Evolutionary conservation across 2,113 vertebrate genomes (phyloP).

Genomic region (Menura novaehollandiae): DNA sequence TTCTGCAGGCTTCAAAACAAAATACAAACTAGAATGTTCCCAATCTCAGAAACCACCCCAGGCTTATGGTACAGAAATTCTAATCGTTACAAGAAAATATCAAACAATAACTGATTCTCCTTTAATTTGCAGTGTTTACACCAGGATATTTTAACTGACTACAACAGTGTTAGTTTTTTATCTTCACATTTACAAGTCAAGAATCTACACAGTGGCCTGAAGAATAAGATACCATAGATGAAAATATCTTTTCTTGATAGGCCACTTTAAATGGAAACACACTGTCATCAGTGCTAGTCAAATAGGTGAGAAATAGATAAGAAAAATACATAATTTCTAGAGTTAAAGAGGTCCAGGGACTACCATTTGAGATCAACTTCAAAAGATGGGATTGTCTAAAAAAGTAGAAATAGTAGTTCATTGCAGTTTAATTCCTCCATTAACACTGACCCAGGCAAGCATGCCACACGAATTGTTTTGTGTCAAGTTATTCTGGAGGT

Average conservation of each 20-base stretch:
- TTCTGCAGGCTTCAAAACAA: not conserved
- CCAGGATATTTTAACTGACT: not conserved
- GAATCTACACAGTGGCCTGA: not conserved
- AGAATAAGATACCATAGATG: not conserved
- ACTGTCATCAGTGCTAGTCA: not conserved
- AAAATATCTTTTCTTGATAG: not conserved
- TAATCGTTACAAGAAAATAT: not conserved
- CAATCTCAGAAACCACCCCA: not conserved
- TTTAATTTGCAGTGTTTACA: not conserved
- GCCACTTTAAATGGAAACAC: not conserved
- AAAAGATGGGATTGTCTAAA: not conserved
- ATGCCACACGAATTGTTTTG: not conserved
- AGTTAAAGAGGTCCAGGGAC: not conserved
- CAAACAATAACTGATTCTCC: not conserved
- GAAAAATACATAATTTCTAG: not conserved
- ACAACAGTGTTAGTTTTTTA: not conserved
- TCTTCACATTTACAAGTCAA: not conserved
- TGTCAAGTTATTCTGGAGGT: not conserved
- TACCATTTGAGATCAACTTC: not conserved
- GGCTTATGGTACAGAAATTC: not conserved
- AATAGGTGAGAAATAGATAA: not conserved
- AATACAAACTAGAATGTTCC: not conserved
- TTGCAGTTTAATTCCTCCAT: not conserved
- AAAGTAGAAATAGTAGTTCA: not conserved
- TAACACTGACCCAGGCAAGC: not conserved